Evolutionary conservation across 2,797 vertebrate genomes (phyloP), one percentile per base, ranked within the genome.

Genomic region (Enteromius mattozi): DNA sequence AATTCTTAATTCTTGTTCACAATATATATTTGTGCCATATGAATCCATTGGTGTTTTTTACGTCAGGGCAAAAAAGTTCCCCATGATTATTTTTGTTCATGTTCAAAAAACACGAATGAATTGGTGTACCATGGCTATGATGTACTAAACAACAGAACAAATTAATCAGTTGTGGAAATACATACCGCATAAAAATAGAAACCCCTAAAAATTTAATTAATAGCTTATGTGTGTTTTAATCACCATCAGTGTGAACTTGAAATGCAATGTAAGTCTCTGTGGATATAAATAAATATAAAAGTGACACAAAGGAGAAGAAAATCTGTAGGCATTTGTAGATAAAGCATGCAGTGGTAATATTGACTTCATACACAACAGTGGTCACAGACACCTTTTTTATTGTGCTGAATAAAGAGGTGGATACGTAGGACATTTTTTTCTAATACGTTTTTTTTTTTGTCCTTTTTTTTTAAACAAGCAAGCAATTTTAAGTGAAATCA

Each of bases 321-420:
- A 33, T 33, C 10, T 21, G 61, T 30, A 68, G 33, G 16, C 19
- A 59, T 45, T 47, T 69, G n/a, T 37, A 59, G 24, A 68, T n/a
- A 71, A 82, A 84, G 61, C 63, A 77, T 49, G 21, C 80, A 81
- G 72, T 65, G 76, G 27, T 63, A 45, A 63, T 37, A 83, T 45
- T 56, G 19, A 81, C 65, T 30, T 77, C 69, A 88, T 42, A 86
- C 75, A 84, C 82, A 74, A 84, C 71, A 33, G n/a, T 13, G 45
- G 59, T 88, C 81, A 88, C 69, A 84, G 86, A 76, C 83, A 88
- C 84, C 51, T 93, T 95, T 94, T 97, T 98, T 97, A 98, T 97
- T 97, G 96, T 96, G 96, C 94, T 96, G 96, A 96, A 96, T 95
- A 97, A 93, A 93, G 95, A 94, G 94, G 96, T 97, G 95, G 96